phyloP scores from a whole-genome alignment of 2,888 invertebrate species.

The Euplexia lucipara region DNA sequence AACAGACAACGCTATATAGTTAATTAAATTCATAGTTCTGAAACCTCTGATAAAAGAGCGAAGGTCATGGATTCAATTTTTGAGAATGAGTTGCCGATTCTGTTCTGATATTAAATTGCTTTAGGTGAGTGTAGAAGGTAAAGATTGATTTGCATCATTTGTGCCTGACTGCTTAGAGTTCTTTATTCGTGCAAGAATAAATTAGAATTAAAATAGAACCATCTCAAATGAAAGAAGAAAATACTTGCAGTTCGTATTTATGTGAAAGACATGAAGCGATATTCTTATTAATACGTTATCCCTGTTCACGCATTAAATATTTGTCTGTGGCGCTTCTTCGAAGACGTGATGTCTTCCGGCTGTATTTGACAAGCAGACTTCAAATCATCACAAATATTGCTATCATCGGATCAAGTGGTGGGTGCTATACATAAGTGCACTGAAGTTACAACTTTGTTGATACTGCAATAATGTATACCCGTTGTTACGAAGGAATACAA shows the following conservation, averaged over 20 bases:
- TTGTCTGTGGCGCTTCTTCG: slow-evolving; percentile 37
- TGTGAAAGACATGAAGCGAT: slow-evolving; percentile 21
- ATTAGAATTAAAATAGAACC: slow-evolving; percentile 26
- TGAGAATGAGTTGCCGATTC: slow-evolving; percentile 73
- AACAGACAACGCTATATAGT: slow-evolving; percentile 61
- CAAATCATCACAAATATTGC: slow-evolving; percentile 29
- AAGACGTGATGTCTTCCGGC: slow-evolving; percentile 43
- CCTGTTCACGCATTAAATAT: slow-evolving; percentile 32
- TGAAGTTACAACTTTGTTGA: slow-evolving; percentile 13
- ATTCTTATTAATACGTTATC: slow-evolving; percentile 45
- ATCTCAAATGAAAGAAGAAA: slow-evolving; percentile 10
- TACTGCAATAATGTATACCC: slow-evolving; percentile 7
- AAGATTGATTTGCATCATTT: slow-evolving; percentile 46
- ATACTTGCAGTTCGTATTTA: slow-evolving; percentile 19
- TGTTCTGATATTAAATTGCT: slow-evolving; percentile 54
- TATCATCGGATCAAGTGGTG: slow-evolving; percentile 10
- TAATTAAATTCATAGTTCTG: slow-evolving; percentile 70
- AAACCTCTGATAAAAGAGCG: slow-evolving; percentile 66
- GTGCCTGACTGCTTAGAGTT: slow-evolving; percentile 21
- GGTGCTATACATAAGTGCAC: background rate
- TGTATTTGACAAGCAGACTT: slow-evolving; percentile 52
- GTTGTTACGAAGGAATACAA: slow-evolving; percentile 2
- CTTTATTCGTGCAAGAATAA: too few relatives aligned
- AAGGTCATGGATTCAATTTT: slow-evolving; percentile 76
- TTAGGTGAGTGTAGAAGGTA: slow-evolving; percentile 27